Conservation (phyloP, 2,888 invertebrate genomes). For the Temnothorax rugatulus region DNA sequence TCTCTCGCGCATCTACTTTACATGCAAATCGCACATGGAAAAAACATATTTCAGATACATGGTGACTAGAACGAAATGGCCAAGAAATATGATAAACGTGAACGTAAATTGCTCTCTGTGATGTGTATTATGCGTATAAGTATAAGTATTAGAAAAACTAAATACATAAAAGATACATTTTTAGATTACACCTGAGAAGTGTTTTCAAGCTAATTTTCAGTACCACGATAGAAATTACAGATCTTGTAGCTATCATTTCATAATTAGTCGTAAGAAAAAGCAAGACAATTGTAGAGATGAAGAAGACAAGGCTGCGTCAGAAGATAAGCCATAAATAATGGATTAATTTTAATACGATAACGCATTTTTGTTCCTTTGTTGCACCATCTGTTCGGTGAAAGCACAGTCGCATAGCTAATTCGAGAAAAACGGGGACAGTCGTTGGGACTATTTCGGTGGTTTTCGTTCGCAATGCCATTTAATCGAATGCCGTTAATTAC, state of each 20-base stretch:
- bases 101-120: neutral
- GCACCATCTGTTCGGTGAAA: slow-evolving; percentile 33
- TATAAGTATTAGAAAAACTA: neutral
- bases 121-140: neutral
- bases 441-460: slow-evolving; percentile 40
- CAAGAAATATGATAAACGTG: slow-evolving; percentile 1
- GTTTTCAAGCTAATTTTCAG: neutral
- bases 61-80: neutral
- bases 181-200: neutral
- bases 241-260: neutral
- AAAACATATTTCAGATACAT: slow-evolving; percentile 37
- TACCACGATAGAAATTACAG: neutral
- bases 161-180: neutral
- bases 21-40: slow-evolving; percentile 72
- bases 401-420: slow-evolving; percentile 12
- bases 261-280: neutral
- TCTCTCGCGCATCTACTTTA: slow-evolving; percentile 74
- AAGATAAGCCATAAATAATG: slow-evolving; percentile 21
- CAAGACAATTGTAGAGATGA: neutral
- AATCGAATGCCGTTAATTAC: slow-evolving; percentile 68
- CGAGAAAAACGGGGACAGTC: slow-evolving; percentile 35
- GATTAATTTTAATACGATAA: slow-evolving; percentile 33
- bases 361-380: slow-evolving; percentile 19
- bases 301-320: neutral
- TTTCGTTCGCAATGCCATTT: slow-evolving; percentile 39